phyloP scores from a whole-genome alignment of 2,113 vertebrate species.

The Takifugu flavidus region DNA sequence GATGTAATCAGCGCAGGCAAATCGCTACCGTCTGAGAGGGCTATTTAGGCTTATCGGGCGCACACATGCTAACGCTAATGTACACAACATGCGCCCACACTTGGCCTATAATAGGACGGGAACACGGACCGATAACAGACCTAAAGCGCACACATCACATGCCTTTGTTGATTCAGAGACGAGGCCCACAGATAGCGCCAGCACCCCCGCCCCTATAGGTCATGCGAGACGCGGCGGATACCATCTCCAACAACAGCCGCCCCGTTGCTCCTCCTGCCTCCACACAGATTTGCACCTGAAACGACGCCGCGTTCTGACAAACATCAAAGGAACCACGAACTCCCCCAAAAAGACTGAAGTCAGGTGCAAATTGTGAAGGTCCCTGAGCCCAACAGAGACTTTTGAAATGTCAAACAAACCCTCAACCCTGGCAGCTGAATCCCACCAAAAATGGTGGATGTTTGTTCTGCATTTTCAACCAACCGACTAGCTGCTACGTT shows the following conservation, averaged over 20 bases:
- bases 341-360: no score
- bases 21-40: constrained; percentile 45
- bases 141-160: constrained; percentile 8
- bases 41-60: constrained; percentile 54
- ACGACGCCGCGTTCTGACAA: constrained; percentile 9
- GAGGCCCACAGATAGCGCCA: neutral
- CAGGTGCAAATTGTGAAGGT: no score
- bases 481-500: no score
- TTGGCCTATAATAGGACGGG: neutral
- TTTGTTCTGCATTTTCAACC: no score
- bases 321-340: no score
- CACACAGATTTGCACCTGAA: constrained; percentile 37
- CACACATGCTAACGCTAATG: constrained; percentile 13
- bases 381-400: no score
- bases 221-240: constrained; percentile 44
- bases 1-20: constrained; percentile 60
- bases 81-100: constrained; percentile 12
- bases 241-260: constrained; percentile 15
- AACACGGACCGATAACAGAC: constrained; percentile 44
- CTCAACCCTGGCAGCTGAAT: no score
- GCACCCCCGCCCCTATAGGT: constrained; percentile 8
- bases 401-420: no score
- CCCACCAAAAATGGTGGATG: no score
- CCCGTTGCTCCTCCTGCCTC: constrained; percentile 8
- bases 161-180: constrained; percentile 23